Base-by-base conservation (phyloP, 2,888 invertebrate genomes). In the Cheilosia impressa region DNA sequence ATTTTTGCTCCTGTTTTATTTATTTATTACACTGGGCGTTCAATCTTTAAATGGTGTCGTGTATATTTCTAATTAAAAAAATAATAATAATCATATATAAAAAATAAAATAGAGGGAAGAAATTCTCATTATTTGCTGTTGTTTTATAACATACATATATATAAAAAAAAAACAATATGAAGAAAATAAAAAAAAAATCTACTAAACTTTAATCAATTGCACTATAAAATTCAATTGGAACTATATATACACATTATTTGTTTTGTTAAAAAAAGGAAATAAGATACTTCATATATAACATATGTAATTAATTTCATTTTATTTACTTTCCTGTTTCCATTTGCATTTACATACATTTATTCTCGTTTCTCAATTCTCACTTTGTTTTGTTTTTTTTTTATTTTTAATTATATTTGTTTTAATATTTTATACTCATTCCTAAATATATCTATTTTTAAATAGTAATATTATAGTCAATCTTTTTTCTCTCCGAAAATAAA, bases 401-500 rank as follows among this genome's bases (percentile, higher is more conserved):
- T 78, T 72, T 68, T 82, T 63, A 71, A 72, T 73, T 87, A 60
- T 73, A 5, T 82, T 87, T 82, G 52, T 88, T 89, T 90, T 89
- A 88, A 89, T 89, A 60, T 79, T 75, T 71, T 66, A 87, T 75
- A 68, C 75, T 80, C 76, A 84, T 87, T 79, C 85, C 76, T 78
- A 72, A 82, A 73, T 88, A 89, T 89, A 89, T 89, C 76, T 88
- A 85, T 76, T 73, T 87, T 87, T 88, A 82, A 87, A 83, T 87
- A 89, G 89, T 87, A 88, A 87, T 91, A 91, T 90, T 90, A 90
- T 92, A 92, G 93, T 94, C 94, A 94, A 94, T 94, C 94, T 94
- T 94, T 93, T 94, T 93, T 94, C 94, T 94, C 94, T 94, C 94
- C 93, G 91, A 92, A 92, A 91, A 91, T 91, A 92, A 94, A 94